Base-by-base conservation (phyloP, 1,140 invertebrate species). In the Magallana ariakensis region DNA sequence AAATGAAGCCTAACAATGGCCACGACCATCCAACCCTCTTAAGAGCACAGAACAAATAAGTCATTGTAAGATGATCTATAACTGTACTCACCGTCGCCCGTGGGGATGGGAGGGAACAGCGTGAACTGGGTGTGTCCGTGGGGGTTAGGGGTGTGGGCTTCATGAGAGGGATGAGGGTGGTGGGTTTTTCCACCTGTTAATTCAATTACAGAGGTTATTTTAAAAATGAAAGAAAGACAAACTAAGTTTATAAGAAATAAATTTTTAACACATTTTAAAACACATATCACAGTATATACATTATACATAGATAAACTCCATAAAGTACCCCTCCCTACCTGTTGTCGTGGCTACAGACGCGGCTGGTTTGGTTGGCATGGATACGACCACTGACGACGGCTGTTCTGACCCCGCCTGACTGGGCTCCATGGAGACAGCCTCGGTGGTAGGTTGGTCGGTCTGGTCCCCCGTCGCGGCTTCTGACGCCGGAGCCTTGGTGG, bases 181-280 rank as follows among this genome's bases (percentile, higher is more conserved):
- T 75, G 66, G 13, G 66, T 70, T 70, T 70, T 70, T 26, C n/a
- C 22, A 26, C 66, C 66, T 75, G 22, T n/a, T 5, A 60, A 60
- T 60, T n/a, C 33, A 46, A 46, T 46, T 46, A 46, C 33, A 46
- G 5, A 46, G 33, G 33, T 46, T 46, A 46, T 4, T 46, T 46
- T 5, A 46, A 46, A 46, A 2, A 46, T 46, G n/a, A 46, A 46
- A 46, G 33, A 46, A 46, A 46, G 33, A 46, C 33, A 46, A 46
- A 46, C 33, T 46, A 4, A 46, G 33, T 46, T 46, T 46, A 4
- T 46, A 46, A 46, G 33, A 46, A 4, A 46, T 46, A 46, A 46
- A 46, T 7, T 62, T 16, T 62, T 16, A 5, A 62, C 19, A 62
- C 1, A 62, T 16, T 16, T 16, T 6, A 60, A 13, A 11, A 70